These are phyloP conservation scores for Rhabditophanes sp. DNA, from an alignment of 2,888 invertebrate species.

Conservation along the genomic window DNA sequence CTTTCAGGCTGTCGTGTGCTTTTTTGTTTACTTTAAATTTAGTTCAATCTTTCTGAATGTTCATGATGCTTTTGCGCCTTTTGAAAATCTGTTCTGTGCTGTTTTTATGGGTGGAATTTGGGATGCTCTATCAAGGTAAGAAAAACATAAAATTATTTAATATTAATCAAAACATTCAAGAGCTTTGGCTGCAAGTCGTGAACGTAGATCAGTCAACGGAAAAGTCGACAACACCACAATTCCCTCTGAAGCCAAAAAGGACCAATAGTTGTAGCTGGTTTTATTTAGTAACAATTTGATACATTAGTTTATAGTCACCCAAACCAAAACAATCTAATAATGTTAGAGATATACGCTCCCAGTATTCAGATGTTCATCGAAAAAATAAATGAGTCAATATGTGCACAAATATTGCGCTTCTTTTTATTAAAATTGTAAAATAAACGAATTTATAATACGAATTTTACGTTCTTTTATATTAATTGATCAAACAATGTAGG, in stretches of 20 bases:
- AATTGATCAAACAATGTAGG: too few relatives aligned
- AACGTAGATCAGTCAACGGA: conserved; percentile 20
- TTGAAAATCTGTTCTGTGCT: conserved; percentile 92
- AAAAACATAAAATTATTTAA: not conserved
- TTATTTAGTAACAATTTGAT: too few relatives aligned
- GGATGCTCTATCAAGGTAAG: conserved; percentile 61
- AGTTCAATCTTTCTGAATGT: conserved; percentile 88
- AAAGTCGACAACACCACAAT: conserved; percentile 29
- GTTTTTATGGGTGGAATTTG: conserved; percentile 92
- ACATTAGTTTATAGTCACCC: too few relatives aligned
- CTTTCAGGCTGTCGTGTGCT: conserved; percentile 35
- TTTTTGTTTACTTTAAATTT: conserved; percentile 53
- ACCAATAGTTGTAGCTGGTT: conserved; percentile 17
- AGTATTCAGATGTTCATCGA: too few relatives aligned
- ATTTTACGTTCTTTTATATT: too few relatives aligned
- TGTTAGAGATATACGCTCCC: too few relatives aligned
- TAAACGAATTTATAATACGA: too few relatives aligned
- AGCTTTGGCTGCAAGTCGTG: too few relatives aligned
- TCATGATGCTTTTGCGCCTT: conserved; percentile 93
- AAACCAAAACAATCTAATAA: too few relatives aligned
- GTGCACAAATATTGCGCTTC: too few relatives aligned
- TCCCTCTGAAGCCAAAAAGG: conserved; percentile 26
- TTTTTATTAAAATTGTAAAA: too few relatives aligned
- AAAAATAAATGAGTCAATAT: too few relatives aligned
- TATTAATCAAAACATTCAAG: not conserved